These are phyloP conservation scores for Corythucha ciliata DNA, from an alignment of 2,888 invertebrate genomes.

Conservation along the genomic window DNA sequence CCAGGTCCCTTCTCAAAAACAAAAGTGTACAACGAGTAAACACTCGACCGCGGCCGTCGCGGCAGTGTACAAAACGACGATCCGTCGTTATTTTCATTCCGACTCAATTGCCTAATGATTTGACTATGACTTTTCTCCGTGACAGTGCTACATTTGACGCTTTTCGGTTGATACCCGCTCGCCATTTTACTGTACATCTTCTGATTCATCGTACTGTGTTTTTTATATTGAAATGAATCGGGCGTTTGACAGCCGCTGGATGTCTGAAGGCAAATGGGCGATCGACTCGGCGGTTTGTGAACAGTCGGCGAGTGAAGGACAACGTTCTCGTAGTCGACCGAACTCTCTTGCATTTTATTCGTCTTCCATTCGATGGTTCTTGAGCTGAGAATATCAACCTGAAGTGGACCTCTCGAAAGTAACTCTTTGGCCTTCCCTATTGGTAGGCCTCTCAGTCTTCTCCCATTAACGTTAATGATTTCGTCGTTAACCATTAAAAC, in stretches of 20 bases:
- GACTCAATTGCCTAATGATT: slow-evolving; percentile 20
- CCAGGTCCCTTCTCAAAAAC: slow-evolving; percentile 71
- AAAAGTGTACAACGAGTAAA: slow-evolving; percentile 62
- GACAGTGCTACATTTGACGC: slow-evolving; percentile 27
- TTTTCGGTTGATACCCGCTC: slow-evolving; percentile 21
- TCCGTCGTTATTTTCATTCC: slow-evolving; percentile 17
- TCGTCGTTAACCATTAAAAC: slow-evolving; percentile 60
- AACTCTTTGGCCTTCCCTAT: slow-evolving; percentile 58
- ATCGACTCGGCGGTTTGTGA: slow-evolving; percentile 13
- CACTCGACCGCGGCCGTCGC: slow-evolving; percentile 56
- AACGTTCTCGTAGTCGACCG: slow-evolving; percentile 60
- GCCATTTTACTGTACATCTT: slow-evolving; percentile 28
- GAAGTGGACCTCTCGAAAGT: slow-evolving; percentile 51
- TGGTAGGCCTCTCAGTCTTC: slow-evolving; percentile 54
- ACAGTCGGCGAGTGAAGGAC: slow-evolving; percentile 36
- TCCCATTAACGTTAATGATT: slow-evolving; percentile 62
- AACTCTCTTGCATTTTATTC: slow-evolving; percentile 52
- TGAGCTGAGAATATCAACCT: slow-evolving; percentile 58
- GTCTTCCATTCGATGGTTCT: slow-evolving; percentile 38
- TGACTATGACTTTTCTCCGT: slow-evolving; percentile 28
- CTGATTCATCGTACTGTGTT: slow-evolving; percentile 25
- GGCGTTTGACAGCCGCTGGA: neutral
- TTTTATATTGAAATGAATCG: slow-evolving; percentile 10
- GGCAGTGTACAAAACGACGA: slow-evolving; percentile 58
- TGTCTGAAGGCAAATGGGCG: no score